phyloP scores from a whole-genome alignment of 2,888 invertebrate genomes.

The Drosophila subquinaria region DNA sequence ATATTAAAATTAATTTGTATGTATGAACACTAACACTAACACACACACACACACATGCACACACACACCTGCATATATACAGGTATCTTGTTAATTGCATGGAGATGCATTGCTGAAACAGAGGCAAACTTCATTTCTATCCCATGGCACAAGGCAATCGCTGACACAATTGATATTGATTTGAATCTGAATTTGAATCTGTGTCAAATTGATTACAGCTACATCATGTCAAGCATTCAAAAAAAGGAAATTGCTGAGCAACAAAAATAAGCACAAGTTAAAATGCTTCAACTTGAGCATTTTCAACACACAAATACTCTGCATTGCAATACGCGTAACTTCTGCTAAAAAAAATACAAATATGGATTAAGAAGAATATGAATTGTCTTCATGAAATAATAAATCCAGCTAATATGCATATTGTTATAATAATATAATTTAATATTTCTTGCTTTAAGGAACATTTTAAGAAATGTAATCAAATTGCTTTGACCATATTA shows the following conservation, averaged over 20 bases:
- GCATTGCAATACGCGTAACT: neutral
- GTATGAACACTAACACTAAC: constrained; percentile 3
- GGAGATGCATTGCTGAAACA: constrained; percentile 3
- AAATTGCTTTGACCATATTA: neutral
- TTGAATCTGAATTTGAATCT: constrained; percentile 71
- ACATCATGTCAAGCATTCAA: constrained; percentile 32
- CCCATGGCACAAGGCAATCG: constrained; percentile 39
- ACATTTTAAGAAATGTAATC: neutral
- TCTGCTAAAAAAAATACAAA: neutral
- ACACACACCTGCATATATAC: neutral
- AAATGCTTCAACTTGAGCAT: neutral
- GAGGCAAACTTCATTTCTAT: constrained; percentile 13
- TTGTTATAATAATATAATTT: neutral
- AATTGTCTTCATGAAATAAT: too few species aligned
- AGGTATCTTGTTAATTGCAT: constrained; percentile 49
- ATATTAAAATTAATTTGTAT: constrained; percentile 57
- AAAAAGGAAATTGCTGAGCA: constrained; percentile 23
- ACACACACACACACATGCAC: neutral
- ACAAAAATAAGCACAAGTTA: constrained; percentile 18
- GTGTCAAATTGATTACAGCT: constrained; percentile 75
- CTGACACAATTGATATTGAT: constrained; percentile 68
- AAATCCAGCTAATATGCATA: neutral
- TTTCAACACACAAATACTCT: constrained; percentile 12
- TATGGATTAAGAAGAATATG: too few species aligned
- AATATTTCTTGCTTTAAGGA: neutral